A percentile compares a stretch with the other conserved stretches of the same genome.
Evolutionary conservation across 2,797 vertebrate species (phyloP).

Genomic region (Morelia viridis): DNA sequence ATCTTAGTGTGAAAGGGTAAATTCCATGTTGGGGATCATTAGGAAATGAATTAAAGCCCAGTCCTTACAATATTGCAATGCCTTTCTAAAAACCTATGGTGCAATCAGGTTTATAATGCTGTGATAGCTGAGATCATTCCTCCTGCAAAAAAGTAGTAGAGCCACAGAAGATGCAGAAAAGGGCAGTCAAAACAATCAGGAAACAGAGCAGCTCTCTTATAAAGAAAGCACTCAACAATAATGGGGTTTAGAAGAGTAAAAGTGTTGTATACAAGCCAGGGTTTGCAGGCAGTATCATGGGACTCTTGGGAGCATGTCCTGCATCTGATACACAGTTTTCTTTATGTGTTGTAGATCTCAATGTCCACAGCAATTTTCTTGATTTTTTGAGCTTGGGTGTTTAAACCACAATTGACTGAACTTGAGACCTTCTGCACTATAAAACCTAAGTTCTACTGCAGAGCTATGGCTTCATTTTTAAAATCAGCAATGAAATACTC

Average conservation of each 20-base stretch:
- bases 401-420: not conserved
- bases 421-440: not conserved
- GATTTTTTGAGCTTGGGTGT: not conserved
- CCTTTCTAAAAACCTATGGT: not conserved
- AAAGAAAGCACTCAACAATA: not conserved
- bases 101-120: not conserved
- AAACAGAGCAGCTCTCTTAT: not conserved
- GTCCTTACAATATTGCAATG: not conserved
- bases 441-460: not conserved
- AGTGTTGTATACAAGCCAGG: not conserved
- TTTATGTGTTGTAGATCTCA: not conserved
- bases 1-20: not conserved
- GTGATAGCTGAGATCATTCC: not conserved
- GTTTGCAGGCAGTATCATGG: not conserved
- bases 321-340: not conserved
- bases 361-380: not conserved
- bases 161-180: not conserved
- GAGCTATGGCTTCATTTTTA: not conserved
- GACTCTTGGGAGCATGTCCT: not conserved
- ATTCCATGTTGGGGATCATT: not conserved
- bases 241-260: not conserved
- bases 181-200: not conserved
- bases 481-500: not conserved
- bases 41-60: not conserved
- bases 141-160: not conserved